A percentile compares a stretch with the other conserved stretches of the same genome.
These are phyloP conservation scores for Scolopax bukidnonensis DNA, from an alignment of 2,797 vertebrate species.

Conservation along the genomic window DNA sequence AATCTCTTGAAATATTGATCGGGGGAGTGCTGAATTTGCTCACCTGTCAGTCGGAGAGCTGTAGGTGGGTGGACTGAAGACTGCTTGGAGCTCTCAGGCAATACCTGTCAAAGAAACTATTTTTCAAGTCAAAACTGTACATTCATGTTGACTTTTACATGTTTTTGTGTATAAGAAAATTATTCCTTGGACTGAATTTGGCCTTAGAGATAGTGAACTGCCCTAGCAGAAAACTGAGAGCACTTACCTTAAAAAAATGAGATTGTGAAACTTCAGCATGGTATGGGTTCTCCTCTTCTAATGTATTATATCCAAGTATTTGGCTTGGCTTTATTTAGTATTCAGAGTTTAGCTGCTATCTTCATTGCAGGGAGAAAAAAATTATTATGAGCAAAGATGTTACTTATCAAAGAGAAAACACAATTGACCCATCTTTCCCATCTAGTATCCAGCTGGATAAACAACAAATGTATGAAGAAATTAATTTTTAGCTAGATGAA, in stretches of 20 bases:
- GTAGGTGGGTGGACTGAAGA: neutral
- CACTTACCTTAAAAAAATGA: neutral
- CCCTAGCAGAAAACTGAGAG: neutral
- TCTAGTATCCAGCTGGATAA: neutral
- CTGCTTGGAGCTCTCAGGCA: neutral
- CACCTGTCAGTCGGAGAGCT: constrained; percentile 12
- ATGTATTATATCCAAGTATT: neutral
- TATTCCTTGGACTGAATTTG: neutral
- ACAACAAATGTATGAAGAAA: neutral
- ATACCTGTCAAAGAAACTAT: neutral
- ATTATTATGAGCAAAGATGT: neutral
- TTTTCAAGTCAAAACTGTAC: neutral
- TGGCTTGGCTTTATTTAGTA: neutral
- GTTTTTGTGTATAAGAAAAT: neutral
- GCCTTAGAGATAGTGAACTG: neutral
- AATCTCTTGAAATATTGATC: neutral
- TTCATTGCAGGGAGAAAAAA: neutral
- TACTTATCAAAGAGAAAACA: neutral
- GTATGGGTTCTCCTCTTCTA: neutral
- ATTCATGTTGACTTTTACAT: neutral
- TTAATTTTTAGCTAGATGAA: neutral
- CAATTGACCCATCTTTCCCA: neutral
- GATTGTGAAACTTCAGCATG: neutral
- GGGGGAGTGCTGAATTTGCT: neutral
- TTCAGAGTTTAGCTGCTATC: neutral